Evolutionary conservation across 2,888 invertebrate genomes (phyloP).

Genomic region (Leuctra nigra): DNA sequence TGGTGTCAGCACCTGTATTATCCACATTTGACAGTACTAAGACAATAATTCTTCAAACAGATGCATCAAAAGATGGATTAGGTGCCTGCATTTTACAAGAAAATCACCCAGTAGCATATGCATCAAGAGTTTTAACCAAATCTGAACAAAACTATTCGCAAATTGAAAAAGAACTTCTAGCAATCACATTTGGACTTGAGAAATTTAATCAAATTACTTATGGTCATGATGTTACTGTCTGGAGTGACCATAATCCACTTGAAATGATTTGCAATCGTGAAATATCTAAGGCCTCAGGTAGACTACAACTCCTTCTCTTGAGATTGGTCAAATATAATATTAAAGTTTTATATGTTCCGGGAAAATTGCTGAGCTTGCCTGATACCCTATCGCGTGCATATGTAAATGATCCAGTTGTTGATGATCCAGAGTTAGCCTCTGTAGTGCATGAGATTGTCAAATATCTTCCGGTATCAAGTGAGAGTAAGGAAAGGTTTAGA

Average conservation of each 20-base stretch:
- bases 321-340: neutral
- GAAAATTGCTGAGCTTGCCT: too few species aligned
- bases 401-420: too few species aligned
- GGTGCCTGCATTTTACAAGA: conserved; percentile 36
- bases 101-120: conserved; percentile 35
- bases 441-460: too few species aligned
- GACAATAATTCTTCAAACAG: conserved; percentile 24
- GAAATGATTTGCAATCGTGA: neutral
- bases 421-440: too few species aligned
- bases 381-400: too few species aligned
- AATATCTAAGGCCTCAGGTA: neutral
- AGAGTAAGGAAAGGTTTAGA: too few species aligned
- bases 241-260: conserved; percentile 20
- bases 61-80: conserved; percentile 32
- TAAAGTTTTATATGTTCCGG: too few species aligned
- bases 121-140: conserved; percentile 33
- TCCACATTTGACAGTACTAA: conserved; percentile 20
- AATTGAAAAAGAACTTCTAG: conserved; percentile 33
- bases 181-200: neutral
- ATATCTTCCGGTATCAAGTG: too few species aligned
- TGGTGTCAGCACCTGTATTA: conserved; percentile 22
- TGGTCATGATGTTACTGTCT: neutral
- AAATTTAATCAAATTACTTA: conserved; percentile 15
- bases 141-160: conserved; percentile 33
- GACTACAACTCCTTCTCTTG: neutral